phyloP scores from a whole-genome alignment of 2,797 vertebrate species.

The Acrocephalus scirpaceus region DNA sequence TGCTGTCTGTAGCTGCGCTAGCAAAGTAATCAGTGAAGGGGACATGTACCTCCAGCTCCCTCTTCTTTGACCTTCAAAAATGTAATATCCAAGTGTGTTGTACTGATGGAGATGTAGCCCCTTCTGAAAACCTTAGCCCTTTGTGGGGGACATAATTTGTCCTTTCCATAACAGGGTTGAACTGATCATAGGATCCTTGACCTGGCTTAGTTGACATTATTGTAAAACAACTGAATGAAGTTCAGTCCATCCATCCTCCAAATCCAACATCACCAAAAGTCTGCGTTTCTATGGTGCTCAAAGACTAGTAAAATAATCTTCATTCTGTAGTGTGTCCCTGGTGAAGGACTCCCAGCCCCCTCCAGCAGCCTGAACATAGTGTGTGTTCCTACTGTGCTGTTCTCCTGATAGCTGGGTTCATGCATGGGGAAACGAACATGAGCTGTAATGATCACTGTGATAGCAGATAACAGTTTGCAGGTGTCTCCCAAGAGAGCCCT shows the following conservation, averaged over 20 bases:
- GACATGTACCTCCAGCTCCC: neutral
- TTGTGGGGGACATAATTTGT: neutral
- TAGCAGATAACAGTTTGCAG: neutral
- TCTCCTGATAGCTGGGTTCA: neutral
- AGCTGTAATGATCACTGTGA: neutral
- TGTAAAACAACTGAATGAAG: neutral
- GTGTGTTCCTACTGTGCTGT: neutral
- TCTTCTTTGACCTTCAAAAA: neutral
- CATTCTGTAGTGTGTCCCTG: neutral
- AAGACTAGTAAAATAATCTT: neutral
- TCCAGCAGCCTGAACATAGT: neutral
- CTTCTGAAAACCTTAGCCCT: neutral
- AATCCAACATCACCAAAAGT: neutral
- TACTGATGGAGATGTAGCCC: neutral
- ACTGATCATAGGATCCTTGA: neutral
- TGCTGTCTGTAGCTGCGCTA: neutral
- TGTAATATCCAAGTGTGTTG: rapidly evolving
- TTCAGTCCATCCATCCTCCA: neutral
- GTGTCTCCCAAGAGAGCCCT: neutral
- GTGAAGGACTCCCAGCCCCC: neutral
- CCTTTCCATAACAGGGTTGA: neutral
- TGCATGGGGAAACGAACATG: rapidly evolving
- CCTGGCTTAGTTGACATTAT: neutral
- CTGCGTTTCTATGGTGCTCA: neutral
- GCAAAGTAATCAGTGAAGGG: neutral